Conservation (phyloP, 2,888 invertebrate genomes). For the Cloeon dipterum region DNA sequence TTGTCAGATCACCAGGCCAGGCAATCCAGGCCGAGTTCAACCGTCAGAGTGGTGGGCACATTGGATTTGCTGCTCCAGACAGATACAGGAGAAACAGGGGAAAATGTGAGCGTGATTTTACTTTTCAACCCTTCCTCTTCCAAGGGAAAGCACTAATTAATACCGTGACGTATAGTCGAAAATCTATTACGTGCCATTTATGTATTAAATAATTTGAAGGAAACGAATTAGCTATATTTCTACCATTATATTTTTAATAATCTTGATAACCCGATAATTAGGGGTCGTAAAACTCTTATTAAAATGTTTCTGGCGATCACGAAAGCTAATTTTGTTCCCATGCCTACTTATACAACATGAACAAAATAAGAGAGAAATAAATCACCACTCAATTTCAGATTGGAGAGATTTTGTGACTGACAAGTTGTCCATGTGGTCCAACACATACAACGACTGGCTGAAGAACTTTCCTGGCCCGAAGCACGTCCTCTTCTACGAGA, state of each 20-base stretch:
- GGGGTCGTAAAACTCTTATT: too few relatives aligned
- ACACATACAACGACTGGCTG: slow-evolving; percentile 45
- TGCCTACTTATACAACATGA: too few relatives aligned
- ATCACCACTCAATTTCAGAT: too few relatives aligned
- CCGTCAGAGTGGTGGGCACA: slow-evolving; percentile 53
- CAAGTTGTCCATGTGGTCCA: slow-evolving; percentile 41
- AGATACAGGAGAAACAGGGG: slow-evolving; percentile 34
- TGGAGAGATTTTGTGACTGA: slow-evolving; percentile 47
- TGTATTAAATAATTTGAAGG: too few relatives aligned
- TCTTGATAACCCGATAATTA: too few relatives aligned
- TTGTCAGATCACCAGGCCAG: slow-evolving; percentile 46
- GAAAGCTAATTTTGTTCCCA: too few relatives aligned
- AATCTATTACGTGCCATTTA: too few relatives aligned
- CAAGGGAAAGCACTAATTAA: background rate
- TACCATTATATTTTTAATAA: too few relatives aligned
- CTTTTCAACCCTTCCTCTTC: background rate
- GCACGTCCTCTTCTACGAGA: slow-evolving; percentile 46
- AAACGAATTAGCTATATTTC: too few relatives aligned
- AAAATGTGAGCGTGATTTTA: slow-evolving; percentile 28
- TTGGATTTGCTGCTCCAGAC: slow-evolving; percentile 50
- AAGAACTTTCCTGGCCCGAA: slow-evolving; percentile 40
- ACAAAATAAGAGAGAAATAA: too few relatives aligned
- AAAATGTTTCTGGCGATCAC: too few relatives aligned
- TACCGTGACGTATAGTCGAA: background rate
- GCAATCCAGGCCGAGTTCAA: slow-evolving; percentile 62